These are phyloP conservation scores for Caenorhabditis sp. DNA, from an alignment of 2,888 invertebrate genomes.

Conservation along the genomic window DNA sequence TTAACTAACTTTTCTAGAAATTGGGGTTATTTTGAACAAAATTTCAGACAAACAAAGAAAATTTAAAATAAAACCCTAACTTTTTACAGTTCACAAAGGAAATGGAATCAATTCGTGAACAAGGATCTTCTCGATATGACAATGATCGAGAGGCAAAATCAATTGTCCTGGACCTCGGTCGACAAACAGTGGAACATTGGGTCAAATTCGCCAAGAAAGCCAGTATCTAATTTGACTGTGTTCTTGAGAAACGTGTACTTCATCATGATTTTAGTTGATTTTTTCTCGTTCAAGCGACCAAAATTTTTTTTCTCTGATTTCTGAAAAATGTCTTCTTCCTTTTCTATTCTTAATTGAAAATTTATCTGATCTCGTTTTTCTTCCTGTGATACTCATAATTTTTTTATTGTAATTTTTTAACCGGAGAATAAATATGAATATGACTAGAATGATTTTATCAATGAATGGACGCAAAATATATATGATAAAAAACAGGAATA, in stretches of 20 bases:
- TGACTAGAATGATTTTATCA: no score
- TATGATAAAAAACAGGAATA: no score
- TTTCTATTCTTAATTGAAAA: background rate
- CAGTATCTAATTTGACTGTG: conserved; percentile 35
- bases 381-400: no score
- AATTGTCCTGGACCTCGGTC: conserved; percentile 59
- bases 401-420: no score
- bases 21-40: no score
- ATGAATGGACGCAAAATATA: no score
- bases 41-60: no score
- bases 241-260: conserved; percentile 1
- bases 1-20: no score
- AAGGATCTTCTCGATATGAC: conserved; percentile 29
- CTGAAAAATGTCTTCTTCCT: background rate
- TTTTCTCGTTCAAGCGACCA: background rate
- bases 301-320: background rate
- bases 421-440: no score
- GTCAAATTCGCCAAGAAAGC: conserved; percentile 66
- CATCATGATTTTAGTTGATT: background rate
- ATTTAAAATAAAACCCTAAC: background rate
- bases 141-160: conserved; percentile 55
- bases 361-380: background rate
- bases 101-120: conserved; percentile 41
- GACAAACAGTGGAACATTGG: conserved; percentile 67
- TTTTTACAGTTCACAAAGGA: conserved; percentile 44